A percentile compares a stretch with the other conserved stretches of the same genome.
Evolutionary conservation across 2,888 invertebrate species (phyloP).

Genomic region (Drosophila tripunctata): DNA sequence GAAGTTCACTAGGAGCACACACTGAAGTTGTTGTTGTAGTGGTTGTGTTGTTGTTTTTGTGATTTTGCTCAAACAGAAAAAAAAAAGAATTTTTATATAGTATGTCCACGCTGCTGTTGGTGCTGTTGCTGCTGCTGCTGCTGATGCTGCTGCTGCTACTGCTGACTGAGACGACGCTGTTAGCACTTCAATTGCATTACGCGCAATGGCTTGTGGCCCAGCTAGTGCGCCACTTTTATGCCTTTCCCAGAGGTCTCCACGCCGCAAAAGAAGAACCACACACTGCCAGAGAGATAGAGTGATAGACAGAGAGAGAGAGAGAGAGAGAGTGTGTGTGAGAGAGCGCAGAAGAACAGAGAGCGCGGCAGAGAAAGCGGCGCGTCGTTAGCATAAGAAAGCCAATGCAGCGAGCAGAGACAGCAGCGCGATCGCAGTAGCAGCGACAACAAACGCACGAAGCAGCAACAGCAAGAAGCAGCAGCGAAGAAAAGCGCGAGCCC

Average conservation of each 20-base stretch:
- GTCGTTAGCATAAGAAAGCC: conserved; percentile 45
- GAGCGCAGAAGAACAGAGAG: conserved; percentile 51
- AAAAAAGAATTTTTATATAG: conserved; percentile 18
- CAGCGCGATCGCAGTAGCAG: conserved; percentile 36
- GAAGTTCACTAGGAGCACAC: conserved; percentile 70
- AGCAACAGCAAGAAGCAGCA: conserved; percentile 25
- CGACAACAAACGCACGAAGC: conserved; percentile 16
- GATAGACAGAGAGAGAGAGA: conserved; percentile 51
- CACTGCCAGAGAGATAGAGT: conserved; percentile 50
- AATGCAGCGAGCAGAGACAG: conserved; percentile 51
- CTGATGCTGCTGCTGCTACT: conserved; percentile 23
- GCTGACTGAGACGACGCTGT: conserved; percentile 78
- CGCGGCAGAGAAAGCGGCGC: conserved; percentile 59
- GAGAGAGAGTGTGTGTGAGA: conserved; percentile 70
- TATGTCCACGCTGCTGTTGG: conserved; percentile 50
- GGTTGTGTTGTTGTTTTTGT: too few relatives aligned
- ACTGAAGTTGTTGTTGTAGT: conserved; percentile 22
- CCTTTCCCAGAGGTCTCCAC: conserved; percentile 83
- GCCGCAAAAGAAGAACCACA: conserved; percentile 50
- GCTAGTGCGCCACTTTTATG: conserved; percentile 84
- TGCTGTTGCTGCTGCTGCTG: conserved; percentile 31
- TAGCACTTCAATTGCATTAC: conserved; percentile 85
- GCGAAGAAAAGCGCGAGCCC: conserved; percentile 69
- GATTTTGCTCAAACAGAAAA: conserved; percentile 44
- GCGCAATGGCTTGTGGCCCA: conserved; percentile 85